Evolutionary conservation across 53 echinoderm and acorn worm species (phyloP).

Genomic region (Zoroaster sp.): DNA sequence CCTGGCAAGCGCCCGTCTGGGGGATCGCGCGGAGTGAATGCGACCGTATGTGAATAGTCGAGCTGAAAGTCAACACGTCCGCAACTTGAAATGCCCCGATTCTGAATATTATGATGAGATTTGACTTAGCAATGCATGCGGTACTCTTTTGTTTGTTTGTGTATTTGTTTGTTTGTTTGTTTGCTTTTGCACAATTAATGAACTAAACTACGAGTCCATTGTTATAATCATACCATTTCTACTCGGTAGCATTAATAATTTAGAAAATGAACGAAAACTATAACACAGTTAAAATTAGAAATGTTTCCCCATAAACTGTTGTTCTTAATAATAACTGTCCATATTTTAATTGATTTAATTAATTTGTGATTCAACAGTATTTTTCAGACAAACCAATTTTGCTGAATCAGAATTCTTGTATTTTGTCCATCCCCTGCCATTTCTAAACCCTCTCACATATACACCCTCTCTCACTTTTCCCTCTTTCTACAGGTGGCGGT

Average conservation of each 20-base stretch:
- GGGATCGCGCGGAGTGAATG: too few species aligned
- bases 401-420: background rate
- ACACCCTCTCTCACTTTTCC: background rate
- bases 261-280: too few species aligned
- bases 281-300: too few species aligned
- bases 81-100: background rate
- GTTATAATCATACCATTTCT: background rate
- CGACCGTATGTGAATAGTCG: too few species aligned
- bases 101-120: background rate
- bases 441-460: background rate
- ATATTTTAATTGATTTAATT: too few species aligned
- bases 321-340: too few species aligned
- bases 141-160: slow-evolving; percentile 12
- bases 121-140: slow-evolving; percentile 5
- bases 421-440: background rate
- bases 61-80: too few species aligned
- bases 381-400: too few species aligned
- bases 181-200: slow-evolving; percentile 20
- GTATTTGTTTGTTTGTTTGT: background rate
- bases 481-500: background rate
- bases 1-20: too few species aligned
- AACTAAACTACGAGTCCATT: background rate
- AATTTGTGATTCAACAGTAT: too few species aligned
- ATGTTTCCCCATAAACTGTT: too few species aligned
- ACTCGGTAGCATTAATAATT: too few species aligned